Percentiles rank a stretch among this genome's conserved stretches.
These are phyloP conservation scores for Tetrapedia diversipes DNA, from an alignment of 2,888 invertebrate genomes.

Conservation along the genomic window DNA sequence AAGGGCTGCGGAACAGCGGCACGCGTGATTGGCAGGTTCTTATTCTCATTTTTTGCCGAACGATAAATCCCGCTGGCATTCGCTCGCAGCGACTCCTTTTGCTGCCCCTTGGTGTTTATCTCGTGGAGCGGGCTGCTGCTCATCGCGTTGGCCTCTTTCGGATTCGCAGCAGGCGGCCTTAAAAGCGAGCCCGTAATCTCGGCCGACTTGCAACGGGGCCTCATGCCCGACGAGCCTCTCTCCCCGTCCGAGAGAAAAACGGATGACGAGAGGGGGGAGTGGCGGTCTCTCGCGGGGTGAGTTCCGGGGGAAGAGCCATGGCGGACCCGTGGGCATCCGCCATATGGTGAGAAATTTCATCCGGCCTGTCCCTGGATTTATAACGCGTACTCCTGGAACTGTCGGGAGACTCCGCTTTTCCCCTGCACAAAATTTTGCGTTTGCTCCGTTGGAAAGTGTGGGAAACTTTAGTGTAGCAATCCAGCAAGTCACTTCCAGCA, in stretches of 20 bases:
- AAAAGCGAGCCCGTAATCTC: slow-evolving; percentile 65
- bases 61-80: slow-evolving; percentile 55
- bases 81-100: slow-evolving; percentile 15
- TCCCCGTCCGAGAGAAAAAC: neutral
- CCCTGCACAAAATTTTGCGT: neutral
- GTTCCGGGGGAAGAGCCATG: slow-evolving; percentile 57
- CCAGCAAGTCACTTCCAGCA: too few relatives aligned
- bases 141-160: slow-evolving; percentile 69
- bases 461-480: too few relatives aligned
- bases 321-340: slow-evolving; percentile 49
- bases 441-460: too few relatives aligned
- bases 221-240: neutral
- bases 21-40: slow-evolving; percentile 50
- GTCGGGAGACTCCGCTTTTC: neutral
- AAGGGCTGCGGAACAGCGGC: slow-evolving; percentile 31
- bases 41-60: slow-evolving; percentile 37
- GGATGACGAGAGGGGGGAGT: neutral
- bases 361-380: slow-evolving; percentile 27
- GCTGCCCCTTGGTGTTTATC: slow-evolving; percentile 56
- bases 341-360: slow-evolving; percentile 59
- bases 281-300: slow-evolving; percentile 36
- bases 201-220: slow-evolving; percentile 41
- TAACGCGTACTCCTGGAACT: slow-evolving; percentile 14
- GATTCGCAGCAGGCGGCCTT: slow-evolving; percentile 68
- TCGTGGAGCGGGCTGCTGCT: slow-evolving; percentile 37